Evolutionary conservation across 1,140 invertebrate genomes (phyloP), one percentile per base, ranked within the genome.

Genomic region (Sogatella furcifera): DNA sequence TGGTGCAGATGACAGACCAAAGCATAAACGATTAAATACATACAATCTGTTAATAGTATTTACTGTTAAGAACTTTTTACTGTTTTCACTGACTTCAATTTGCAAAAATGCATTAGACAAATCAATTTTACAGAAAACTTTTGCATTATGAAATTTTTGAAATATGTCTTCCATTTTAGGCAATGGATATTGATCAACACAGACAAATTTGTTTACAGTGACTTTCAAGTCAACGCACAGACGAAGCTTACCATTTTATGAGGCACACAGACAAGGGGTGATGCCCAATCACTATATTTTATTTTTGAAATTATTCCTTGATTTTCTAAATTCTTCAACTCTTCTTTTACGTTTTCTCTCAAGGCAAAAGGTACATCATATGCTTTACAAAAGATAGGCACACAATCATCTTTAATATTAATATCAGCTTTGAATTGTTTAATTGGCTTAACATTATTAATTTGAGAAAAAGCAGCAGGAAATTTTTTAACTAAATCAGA

Each of bases 1-100:
- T 13, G 69, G 71, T 14, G 67, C 66, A 10, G 64, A 62, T 42
- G 60, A 31, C 21, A 75, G 62, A 5, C 71, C 72, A 60, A 60
- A n/a, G n/a, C n/a, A n/a, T n/a, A n/a, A n/a, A n/a, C n/a, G n/a
- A n/a, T n/a, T n/a, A n/a, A n/a, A n/a, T n/a, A n/a, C n/a, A n/a
- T n/a, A n/a, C n/a, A n/a, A n/a, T n/a, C n/a, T n/a, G n/a, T n/a
- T n/a, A n/a, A n/a, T n/a, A n/a, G n/a, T n/a, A n/a, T n/a, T n/a
- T n/a, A n/a, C n/a, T n/a, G n/a, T n/a, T n/a, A n/a, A n/a, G n/a
- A n/a, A n/a, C n/a, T n/a, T n/a, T n/a, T n/a, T n/a, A n/a, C n/a
- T n/a, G n/a, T n/a, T n/a, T n/a, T n/a, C n/a, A n/a, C n/a, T n/a
- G n/a, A n/a, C n/a, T n/a, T n/a, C n/a, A n/a, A n/a, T n/a, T n/a